These are phyloP conservation scores for Trichonephila inaurata DNA, from an alignment of 1,140 invertebrate species.

Conservation along the genomic window DNA sequence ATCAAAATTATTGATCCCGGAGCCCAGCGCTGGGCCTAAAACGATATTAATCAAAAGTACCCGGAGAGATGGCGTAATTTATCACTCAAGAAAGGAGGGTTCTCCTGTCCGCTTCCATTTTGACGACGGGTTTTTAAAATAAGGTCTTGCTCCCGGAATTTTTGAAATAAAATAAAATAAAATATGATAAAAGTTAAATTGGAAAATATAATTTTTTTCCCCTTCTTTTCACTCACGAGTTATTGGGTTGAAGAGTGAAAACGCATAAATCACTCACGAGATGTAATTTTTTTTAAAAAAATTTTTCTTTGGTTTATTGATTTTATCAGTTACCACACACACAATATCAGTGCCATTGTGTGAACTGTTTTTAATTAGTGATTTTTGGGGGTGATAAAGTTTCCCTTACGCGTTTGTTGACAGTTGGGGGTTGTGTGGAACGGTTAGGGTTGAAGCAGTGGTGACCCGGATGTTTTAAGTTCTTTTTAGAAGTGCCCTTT, in stretches of 20 bases:
- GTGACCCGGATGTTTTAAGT: background rate
- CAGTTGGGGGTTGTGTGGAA: background rate
- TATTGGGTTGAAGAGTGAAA: background rate
- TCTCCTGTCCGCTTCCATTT: background rate
- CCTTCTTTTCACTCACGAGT: background rate
- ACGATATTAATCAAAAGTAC: constrained; percentile 27
- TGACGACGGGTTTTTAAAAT: constrained; percentile 16
- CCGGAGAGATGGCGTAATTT: background rate
- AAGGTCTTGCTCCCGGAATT: background rate
- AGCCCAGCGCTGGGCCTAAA: background rate
- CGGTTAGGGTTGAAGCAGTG: background rate
- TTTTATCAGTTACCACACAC: background rate
- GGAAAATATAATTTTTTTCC: background rate
- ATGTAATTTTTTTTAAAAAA: background rate
- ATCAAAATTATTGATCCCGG: constrained; percentile 11
- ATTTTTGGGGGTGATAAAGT: background rate
- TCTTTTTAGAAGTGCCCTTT: too few species aligned
- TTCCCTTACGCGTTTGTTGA: background rate
- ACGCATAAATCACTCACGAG: background rate
- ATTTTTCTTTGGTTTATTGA: background rate
- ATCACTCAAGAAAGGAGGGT: background rate
- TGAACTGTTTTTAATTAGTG: constrained; percentile 28
- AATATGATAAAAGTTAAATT: background rate
- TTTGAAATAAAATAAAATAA: background rate
- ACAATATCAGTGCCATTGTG: constrained; percentile 15